Base-by-base conservation (phyloP, 2,888 invertebrate species). In the Volucella inanis region DNA sequence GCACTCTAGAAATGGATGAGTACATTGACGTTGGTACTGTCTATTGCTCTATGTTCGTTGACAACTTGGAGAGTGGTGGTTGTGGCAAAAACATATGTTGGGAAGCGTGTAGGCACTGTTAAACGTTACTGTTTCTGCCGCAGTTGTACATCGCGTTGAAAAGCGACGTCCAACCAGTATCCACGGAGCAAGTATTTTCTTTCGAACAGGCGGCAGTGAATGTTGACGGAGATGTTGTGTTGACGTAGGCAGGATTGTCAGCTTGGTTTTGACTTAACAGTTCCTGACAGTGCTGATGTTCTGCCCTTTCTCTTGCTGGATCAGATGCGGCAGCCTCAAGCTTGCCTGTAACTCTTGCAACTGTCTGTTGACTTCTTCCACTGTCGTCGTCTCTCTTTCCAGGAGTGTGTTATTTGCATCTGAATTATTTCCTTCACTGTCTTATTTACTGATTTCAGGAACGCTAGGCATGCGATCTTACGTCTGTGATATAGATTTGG, bases 41-140 rank as follows among this genome's bases (percentile, higher is more conserved):
- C 31, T 54, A 45, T 8, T 18, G 67, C 14, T 14, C 55, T 14
- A 55, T 45, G 38, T 55, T 45, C 31, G 45, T 14, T 22, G 54
- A 12, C 55, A 14, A n/a, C 55, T 45, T 55, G 31, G 54, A 11
- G 10, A 55, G 45, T 45, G 68, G 55, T 68, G 45, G 55, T 68
- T 55, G 55, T 68, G 45, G 55, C 55, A 68, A 43, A 11, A 68
- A 45, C 45, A 11, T 45, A 22, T 45, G 11, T 45, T 38, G 10
- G 43, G 55, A 67, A 14, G 14, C 31, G n/a, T 31, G 22, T 43
- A n/a, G 1, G 11, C 8, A n/a, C 15, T 41, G 54, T 45, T 65
- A 41, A 41, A 22, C 52, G n/a, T n/a, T n/a, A n/a, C n/a, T n/a
- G n/a, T n/a, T n/a, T 52, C 41, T 41, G 15, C 67, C 45, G n/a